Conservation (phyloP, 1,140 invertebrate species). For the Megalopta genalis region DNA sequence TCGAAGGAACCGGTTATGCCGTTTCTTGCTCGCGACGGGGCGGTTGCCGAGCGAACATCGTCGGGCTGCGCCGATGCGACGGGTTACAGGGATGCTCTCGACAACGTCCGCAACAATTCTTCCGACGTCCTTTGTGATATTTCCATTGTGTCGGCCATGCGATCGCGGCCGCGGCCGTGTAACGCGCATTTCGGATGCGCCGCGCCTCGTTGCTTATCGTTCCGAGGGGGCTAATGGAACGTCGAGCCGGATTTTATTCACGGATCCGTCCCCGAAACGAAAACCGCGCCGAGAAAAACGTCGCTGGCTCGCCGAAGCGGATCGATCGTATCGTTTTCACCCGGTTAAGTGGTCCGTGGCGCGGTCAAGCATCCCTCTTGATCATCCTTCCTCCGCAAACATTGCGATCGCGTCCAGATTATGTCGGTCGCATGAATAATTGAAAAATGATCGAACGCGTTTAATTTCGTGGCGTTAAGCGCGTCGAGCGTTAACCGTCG, state of each 20-base stretch:
- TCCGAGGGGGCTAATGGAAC: neutral
- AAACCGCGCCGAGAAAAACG: no score
- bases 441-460: neutral
- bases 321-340: neutral
- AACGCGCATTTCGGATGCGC: neutral
- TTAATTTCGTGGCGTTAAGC: neutral
- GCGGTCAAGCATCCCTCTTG: neutral
- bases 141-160: neutral
- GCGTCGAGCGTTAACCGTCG: neutral
- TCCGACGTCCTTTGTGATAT: conserved; percentile 1
- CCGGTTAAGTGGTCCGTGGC: neutral
- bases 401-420: neutral
- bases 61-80: neutral
- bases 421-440: neutral
- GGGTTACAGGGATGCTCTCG: neutral
- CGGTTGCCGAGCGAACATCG: conserved; percentile 14
- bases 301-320: no score
- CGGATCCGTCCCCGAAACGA: neutral
- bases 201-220: neutral
- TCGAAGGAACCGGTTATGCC: conserved; percentile 28
- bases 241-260: neutral
- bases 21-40: conserved; percentile 15
- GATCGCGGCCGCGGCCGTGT: neutral
- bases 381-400: neutral
- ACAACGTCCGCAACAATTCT: conserved; percentile 17